Percentiles rank a stretch among this genome's conserved stretches.
phyloP scores from a whole-genome alignment of 2,113 vertebrate genomes.

The Triplophysa dalaica region DNA sequence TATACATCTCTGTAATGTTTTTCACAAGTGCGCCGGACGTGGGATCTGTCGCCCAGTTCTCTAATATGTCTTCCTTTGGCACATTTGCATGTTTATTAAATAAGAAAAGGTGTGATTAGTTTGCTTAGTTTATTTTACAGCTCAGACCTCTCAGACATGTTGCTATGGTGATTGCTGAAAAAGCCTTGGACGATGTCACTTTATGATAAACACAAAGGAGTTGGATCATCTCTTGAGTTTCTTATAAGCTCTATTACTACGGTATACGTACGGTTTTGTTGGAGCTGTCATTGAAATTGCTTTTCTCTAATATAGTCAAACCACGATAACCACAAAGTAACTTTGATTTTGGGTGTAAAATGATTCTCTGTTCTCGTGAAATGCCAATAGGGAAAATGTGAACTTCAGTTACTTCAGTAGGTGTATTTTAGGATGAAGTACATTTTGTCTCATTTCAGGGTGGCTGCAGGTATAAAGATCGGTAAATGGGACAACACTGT shows the following conservation, averaged over 20 bases:
- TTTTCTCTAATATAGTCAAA: too few species aligned
- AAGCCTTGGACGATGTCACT: too few species aligned
- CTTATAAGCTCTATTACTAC: too few species aligned
- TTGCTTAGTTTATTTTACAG: slow-evolving; percentile 1
- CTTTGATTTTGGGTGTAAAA: too few species aligned
- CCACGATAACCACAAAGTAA: too few species aligned
- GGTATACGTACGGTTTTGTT: too few species aligned
- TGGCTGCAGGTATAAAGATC: slow-evolving; percentile 1
- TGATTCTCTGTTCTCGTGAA: too few species aligned
- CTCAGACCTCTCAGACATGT: neutral
- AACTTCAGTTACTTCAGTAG: too few species aligned
- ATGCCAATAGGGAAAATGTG: too few species aligned
- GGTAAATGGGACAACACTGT: neutral
- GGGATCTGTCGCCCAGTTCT: neutral
- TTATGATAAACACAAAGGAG: too few species aligned
- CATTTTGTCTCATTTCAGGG: neutral
- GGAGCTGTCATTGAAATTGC: too few species aligned
- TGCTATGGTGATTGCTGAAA: neutral
- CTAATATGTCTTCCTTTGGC: slow-evolving; percentile 9
- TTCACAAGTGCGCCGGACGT: neutral
- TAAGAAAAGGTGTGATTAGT: slow-evolving; percentile 19
- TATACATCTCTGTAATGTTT: neutral
- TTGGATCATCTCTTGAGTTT: too few species aligned
- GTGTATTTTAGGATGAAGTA: neutral
- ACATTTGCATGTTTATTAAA: slow-evolving; percentile 20